Evolutionary conservation across 2,888 invertebrate species (phyloP).

Genomic region (Ichneumon xanthorius): DNA sequence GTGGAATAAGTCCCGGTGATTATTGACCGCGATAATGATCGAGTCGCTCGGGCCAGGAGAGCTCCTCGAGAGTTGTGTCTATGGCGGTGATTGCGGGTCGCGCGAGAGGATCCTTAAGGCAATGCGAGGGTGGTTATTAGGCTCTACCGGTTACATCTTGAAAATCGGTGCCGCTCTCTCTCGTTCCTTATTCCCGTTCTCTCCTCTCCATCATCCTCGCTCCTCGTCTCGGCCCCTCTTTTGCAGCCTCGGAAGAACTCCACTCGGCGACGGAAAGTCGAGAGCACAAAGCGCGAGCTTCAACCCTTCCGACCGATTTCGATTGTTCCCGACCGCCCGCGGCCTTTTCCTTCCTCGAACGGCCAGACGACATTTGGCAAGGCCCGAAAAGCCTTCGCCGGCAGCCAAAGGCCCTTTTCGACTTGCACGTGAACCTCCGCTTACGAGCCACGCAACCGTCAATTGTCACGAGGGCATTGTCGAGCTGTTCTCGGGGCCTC

Average conservation of each 20-base stretch:
- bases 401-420: constrained; percentile 36
- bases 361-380: constrained; percentile 55
- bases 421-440: constrained; percentile 35
- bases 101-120: constrained; percentile 80
- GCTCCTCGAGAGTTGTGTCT: constrained; percentile 79
- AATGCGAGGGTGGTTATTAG: constrained; percentile 84
- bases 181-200: neutral
- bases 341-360: constrained; percentile 50
- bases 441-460: neutral
- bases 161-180: constrained; percentile 66
- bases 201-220: neutral
- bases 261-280: constrained; percentile 28
- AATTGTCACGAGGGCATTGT: constrained; percentile 13
- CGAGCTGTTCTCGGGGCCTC: neutral
- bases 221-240: neutral
- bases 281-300: constrained; percentile 56
- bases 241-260: neutral
- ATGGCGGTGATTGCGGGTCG: constrained; percentile 83
- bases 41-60: constrained; percentile 76
- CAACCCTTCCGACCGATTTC: constrained; percentile 59
- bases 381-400: constrained; percentile 16
- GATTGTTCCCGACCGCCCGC: constrained; percentile 47
- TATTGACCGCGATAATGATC: constrained; percentile 84
- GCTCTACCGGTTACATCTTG: constrained; percentile 81
- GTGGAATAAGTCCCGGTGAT: constrained; percentile 82